A percentile compares a stretch with the other conserved stretches of the same genome.
Evolutionary conservation across 1,140 invertebrate species (phyloP).

Genomic region (Micrasema longulum): DNA sequence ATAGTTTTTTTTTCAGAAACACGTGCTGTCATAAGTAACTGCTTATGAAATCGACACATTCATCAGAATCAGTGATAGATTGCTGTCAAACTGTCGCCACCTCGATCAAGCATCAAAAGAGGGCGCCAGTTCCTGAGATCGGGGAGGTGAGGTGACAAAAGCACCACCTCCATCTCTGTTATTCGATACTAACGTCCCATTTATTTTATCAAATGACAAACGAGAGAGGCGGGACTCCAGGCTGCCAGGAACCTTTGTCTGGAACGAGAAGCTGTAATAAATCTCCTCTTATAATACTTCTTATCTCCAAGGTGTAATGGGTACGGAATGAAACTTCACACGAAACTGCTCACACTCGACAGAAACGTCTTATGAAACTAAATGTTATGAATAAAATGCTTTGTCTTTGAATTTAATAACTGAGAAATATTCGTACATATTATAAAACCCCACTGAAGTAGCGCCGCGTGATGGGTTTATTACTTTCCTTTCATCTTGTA

Average conservation of each 20-base stretch:
- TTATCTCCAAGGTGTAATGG: constrained; percentile 35
- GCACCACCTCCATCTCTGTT: constrained; percentile 6
- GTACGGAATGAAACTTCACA: constrained; percentile 16
- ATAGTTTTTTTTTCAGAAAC: no score
- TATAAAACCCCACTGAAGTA: neutral
- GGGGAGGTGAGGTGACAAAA: constrained; percentile 9
- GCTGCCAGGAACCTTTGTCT: constrained; percentile 26
- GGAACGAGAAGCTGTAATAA: constrained; percentile 15
- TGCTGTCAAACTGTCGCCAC: constrained; percentile 3
- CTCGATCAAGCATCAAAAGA: constrained; percentile 13
- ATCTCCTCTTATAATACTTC: constrained; percentile 38
- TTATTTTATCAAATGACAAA: constrained; percentile 41
- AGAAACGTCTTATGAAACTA: neutral
- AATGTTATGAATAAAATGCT: constrained; percentile 24
- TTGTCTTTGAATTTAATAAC: constrained; percentile 19
- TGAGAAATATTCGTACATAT: no score
- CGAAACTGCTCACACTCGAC: neutral
- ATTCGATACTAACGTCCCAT: constrained; percentile 31
- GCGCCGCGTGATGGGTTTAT: neutral
- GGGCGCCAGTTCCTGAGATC: neutral
- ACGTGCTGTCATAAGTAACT: no score
- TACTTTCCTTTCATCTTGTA: neutral
- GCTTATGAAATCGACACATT: neutral
- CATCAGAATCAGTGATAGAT: neutral
- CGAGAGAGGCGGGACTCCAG: neutral